Evolutionary conservation across 2,113 vertebrate species (phyloP), one percentile per base, ranked within the genome.

Genomic region (Cyprinodon tularosa): DNA sequence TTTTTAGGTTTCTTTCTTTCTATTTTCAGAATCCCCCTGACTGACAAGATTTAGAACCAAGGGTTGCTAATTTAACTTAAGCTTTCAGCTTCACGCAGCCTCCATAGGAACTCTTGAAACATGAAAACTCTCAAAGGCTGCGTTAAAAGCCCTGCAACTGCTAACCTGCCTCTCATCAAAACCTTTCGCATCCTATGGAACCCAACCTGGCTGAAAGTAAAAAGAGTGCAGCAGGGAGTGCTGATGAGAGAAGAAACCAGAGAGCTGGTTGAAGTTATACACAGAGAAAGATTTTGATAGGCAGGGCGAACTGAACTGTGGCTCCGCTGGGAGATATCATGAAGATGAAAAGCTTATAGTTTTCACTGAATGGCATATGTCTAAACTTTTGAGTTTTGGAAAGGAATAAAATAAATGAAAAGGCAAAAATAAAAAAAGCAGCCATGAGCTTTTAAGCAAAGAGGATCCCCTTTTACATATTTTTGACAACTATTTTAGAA

Each of bases 301-400:
- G 83, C 67, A 88, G 82, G 66, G 83, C 75, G 86, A 83, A 86
- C 67, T 50, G 76, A 86, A 84, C 67, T 82, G 70, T 60, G 29
- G 0, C 62, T 90, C 83, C 3, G 1, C 62, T 39, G 68, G 80
- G 90, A 88, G 78, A 78, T 72, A 0, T n/a, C 0, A 1, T 63
- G 53, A 13, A 84, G 87, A 80, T 82, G 66, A 84, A 77, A 81
- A 71, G 76, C 57, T 86, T n/a, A 20, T 57, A 9, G 50, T 20
- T 77, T 85, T 84, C 80, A 79, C 59, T 29, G 65, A 77, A 70
- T 67, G 77, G 74, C 88, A 90, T 87, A 78, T 69, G 84, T 80
- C 81, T 78, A 15, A 38, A 59, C 64, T 74, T 76, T 48, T 29
- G 47, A 81, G 72, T 53, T 86, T 68, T 40, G 4, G 22, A 3